These are phyloP conservation scores for Semicossyphus pulcher DNA, from an alignment of 2,113 vertebrate genomes.

Conservation along the genomic window DNA sequence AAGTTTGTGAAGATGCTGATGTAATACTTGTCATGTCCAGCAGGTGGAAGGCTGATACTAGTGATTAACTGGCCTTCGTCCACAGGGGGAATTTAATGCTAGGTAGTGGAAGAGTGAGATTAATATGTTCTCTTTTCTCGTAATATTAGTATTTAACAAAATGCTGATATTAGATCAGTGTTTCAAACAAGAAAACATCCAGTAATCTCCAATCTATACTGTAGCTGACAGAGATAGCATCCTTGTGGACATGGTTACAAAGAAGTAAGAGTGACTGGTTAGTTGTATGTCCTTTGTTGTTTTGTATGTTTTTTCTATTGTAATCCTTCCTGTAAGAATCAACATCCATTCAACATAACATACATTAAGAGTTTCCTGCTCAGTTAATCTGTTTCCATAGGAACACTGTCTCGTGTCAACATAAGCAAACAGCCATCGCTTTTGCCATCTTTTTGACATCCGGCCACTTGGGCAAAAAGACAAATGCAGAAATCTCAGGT, in stretches of 20 bases:
- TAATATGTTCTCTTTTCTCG: not conserved
- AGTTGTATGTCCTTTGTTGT: too few relatives aligned
- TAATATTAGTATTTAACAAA: not conserved
- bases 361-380: too few relatives aligned
- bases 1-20: not conserved
- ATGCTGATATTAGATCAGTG: not conserved
- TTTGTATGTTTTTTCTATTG: too few relatives aligned
- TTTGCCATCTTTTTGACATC: too few relatives aligned
- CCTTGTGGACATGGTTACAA: too few relatives aligned
- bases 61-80: not conserved
- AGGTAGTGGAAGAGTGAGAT: not conserved
- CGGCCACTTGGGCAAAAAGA: not conserved
- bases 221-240: too few relatives aligned
- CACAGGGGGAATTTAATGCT: not conserved
- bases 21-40: conserved; percentile 49
- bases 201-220: not conserved
- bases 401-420: too few relatives aligned
- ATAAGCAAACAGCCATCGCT: too few relatives aligned
- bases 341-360: too few relatives aligned
- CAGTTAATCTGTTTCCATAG: too few relatives aligned
- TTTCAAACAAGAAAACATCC: not conserved
- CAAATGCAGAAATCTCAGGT: not conserved
- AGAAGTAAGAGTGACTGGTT: too few relatives aligned
- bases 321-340: too few relatives aligned
- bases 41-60: conserved; percentile 58